phyloP scores from a whole-genome alignment of 1,140 invertebrate genomes.

The Drosophila insularis region DNA sequence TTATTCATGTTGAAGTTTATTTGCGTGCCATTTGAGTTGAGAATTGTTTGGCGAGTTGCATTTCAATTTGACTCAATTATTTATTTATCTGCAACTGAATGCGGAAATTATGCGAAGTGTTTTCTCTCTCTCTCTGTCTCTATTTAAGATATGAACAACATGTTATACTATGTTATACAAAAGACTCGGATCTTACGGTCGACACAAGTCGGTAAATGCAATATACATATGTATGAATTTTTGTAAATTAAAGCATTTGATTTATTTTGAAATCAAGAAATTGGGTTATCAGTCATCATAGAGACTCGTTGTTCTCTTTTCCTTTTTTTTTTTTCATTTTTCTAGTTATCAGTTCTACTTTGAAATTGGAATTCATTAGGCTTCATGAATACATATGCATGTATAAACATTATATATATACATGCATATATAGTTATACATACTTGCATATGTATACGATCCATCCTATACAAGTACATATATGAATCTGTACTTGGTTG shows the following conservation, averaged over 20 bases:
- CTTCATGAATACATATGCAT: conserved; percentile 26
- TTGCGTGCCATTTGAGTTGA: conserved; percentile 59
- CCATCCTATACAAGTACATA: conserved; percentile 22
- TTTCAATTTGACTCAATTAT: conserved; percentile 81
- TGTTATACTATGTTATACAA: conserved; percentile 50
- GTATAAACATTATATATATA: conserved; percentile 19
- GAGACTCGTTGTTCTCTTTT: conserved; percentile 47
- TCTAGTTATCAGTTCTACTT: conserved; percentile 65
- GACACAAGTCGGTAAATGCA: conserved; percentile 23
- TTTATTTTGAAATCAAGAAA: conserved; percentile 67
- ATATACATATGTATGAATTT: conserved; percentile 34
- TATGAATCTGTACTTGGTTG: conserved; percentile 14
- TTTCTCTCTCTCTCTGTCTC: neutral
- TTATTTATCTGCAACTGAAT: conserved; percentile 79
- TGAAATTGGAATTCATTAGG: conserved; percentile 73
- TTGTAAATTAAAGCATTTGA: conserved; percentile 76
- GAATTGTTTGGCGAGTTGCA: conserved; percentile 78
- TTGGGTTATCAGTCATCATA: conserved; percentile 74
- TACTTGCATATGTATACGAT: neutral
- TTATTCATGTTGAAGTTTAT: conserved; percentile 62
- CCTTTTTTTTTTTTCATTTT: neutral
- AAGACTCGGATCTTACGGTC: conserved; percentile 31
- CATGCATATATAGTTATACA: conserved; percentile 29
- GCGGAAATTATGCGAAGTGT: conserved; percentile 74
- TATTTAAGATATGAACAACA: conserved; percentile 55